Conservation (phyloP, 2,113 vertebrate genomes). For the Ctenomys sociabilis region DNA sequence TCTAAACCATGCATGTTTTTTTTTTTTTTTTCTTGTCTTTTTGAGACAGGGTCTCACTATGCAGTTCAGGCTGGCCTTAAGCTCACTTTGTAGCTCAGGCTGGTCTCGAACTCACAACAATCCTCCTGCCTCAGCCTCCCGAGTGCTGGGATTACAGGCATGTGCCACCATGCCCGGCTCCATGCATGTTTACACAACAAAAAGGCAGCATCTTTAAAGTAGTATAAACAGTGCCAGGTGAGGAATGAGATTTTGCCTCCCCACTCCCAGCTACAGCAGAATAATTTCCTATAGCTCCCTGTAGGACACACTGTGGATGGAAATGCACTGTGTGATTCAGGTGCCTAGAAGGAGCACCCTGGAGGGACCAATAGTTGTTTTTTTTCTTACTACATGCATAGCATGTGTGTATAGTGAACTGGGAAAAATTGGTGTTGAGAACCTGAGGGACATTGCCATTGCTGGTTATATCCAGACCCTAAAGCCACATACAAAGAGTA, state of each 20-base stretch:
- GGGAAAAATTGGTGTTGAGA: background rate
- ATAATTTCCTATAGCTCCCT: background rate
- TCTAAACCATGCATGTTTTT: background rate
- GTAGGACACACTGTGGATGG: background rate
- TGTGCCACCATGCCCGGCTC: too few species aligned
- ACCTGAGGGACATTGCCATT: background rate
- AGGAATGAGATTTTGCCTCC: background rate
- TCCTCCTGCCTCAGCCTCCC: too few species aligned
- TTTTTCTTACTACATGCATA: too few species aligned
- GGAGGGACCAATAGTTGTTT: background rate
- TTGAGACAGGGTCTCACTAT: too few species aligned
- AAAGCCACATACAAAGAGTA: background rate
- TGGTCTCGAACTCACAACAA: too few species aligned
- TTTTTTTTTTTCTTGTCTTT: too few species aligned
- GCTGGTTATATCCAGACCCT: background rate
- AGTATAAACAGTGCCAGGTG: background rate
- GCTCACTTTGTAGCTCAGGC: too few species aligned
- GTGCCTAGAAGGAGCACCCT: background rate
- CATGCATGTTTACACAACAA: background rate
- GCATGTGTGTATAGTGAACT: too few species aligned
- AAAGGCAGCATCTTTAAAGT: background rate
- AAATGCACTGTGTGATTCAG: background rate
- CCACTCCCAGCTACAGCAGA: background rate
- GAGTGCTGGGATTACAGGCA: too few species aligned
- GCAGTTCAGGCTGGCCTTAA: too few species aligned